Base-by-base conservation (phyloP, 1,140 invertebrate genomes). In the Asobara japonica region DNA sequence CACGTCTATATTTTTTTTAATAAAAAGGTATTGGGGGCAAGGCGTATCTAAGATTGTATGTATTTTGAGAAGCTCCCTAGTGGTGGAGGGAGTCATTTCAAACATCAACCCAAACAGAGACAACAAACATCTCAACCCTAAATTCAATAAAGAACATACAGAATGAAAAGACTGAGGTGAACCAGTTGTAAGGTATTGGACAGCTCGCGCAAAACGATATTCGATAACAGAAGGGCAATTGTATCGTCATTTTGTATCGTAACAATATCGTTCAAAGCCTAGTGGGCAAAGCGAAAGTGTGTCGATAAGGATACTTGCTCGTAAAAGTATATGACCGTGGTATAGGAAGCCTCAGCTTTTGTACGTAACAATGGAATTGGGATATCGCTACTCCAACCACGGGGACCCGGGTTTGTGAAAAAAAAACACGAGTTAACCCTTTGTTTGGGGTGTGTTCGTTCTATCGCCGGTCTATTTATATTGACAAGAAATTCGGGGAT, bases 231-330 rank as follows among this genome's bases (percentile, higher is more conserved):
- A 30, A 36, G 45, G 66, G 16, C 10, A 33, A 56, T 68, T 68
- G 16, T 13, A 60, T 33, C 22, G 29, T 41, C 51, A 69, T 69
- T n/a, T n/a, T 61, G 30, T 61, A 69, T 61, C 56, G 20, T 60
- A 69, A 69, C 51, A 36, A 61, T 69, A 38, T 36, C 56, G 31
- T 36, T 61, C 30, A 45, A 30, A 25, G 33, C 36, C 20, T 31
- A 16, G 45, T 20, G 22, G 30, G 20, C 30, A 61, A 48, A 48
- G 38, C 1, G 41, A 48, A 67, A 48, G 48, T 25, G 16, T 31
- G 30, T 67, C 41, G 65, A 67, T 67, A 67, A 67, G 65, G 51
- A 56, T 56, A 56, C 20, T 56, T 56, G 51, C n/a, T 56, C 51
- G 51, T 56, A 56, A 56, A 31, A 68, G 30, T 64, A 64, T 64